Evolutionary conservation across 2,113 vertebrate species (phyloP), one percentile per base, ranked within the genome.

Genomic region (Ursus arctos): DNA sequence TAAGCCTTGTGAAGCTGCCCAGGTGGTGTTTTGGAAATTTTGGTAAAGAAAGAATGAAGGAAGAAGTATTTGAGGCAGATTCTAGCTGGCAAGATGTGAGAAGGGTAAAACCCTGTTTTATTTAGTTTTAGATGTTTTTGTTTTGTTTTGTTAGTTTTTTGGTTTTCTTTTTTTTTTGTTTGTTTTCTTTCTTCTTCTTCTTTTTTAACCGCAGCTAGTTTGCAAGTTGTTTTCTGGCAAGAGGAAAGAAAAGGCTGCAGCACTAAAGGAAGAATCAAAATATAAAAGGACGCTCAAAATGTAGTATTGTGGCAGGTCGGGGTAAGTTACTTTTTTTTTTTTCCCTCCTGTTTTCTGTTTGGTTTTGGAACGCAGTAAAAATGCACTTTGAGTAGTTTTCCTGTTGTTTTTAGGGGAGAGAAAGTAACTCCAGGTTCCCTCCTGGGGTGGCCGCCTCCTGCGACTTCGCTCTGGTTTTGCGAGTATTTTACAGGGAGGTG

Each of bases 11-110:
- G 98, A 98, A 98, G 98, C 98, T 98, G 95, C 94, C 98, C 98
- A 99, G 99, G 99, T 99, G 99, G 98, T 98, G 98, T 97, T 98
- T 98, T 98, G 97, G 97, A 98, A 98, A 98, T 98, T 92, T 97
- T 97, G 96, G 98, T 96, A 98, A 98, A 95, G 95, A 98, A 97
- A 98, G 95, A 98, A 98, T 98, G 98, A 98, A 98, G 97, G 96
- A 97, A 96, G 96, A 98, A 98, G 95, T 97, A 96, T 97, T 97
- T 97, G 96, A 98, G 98, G 59, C 95, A 97, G 88, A 98, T 63
- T 96, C 92, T 87, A 97, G 76, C 94, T 96, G 95, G 93, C 61
- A 83, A 94, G 71, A 81, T 43, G 53, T 31, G 22, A 93, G 57
- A 95, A 67, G n/a, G 51, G 59, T n/a, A 80, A 40, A 88, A 85